Evolutionary conservation across 2,797 vertebrate genomes (phyloP), one percentile per base, ranked within the genome.

Genomic region (Alauda arvensis): DNA sequence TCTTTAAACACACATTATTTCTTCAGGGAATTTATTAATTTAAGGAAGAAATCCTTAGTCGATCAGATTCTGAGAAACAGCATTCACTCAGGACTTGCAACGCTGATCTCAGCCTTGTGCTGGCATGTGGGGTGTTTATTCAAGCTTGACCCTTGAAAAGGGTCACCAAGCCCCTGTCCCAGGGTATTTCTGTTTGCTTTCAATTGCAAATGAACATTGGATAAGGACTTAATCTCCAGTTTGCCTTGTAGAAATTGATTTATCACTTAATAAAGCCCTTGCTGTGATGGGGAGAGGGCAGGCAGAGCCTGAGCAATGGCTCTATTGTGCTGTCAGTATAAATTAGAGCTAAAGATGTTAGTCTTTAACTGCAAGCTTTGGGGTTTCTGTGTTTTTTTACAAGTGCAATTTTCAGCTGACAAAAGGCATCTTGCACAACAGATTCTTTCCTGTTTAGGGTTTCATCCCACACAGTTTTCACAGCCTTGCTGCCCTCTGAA

Each of bases 331-430:
- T 94, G 91, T 90, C 91, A 89, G 68, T 91, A 85, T 90, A 91
- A 94, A 94, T 93, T 95, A 95, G 77, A 85, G 46, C 65, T 89
- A 90, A 95, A 95, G 90, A 94, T 76, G 75, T 92, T 93, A 67
- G 61, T 85, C 65, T 93, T 91, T 90, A 91, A 77, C 70, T 77
- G 87, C 61, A 89, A 42, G 80, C 80, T 93, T 79, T 87, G 80
- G 87, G 67, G 74, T 67, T 90, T 87, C 63, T 87, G 77, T 28
- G 23, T 17, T 86, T 89, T 61, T 83, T 92, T 59, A 81, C 83
- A 91, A 91, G 75, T 71, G 80, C 53, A 82, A 52, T 94, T 93
- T 95, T 83, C 91, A 93, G 77, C 88, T 93, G 93, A 95, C 90
- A 95, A 93, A 95, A 93, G 90, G 43, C 75, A 83, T 93, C 88